A percentile compares a stretch with the other conserved stretches of the same genome.
phyloP scores from a whole-genome alignment of 2,888 invertebrate species.

The Trichogramma evanescens region DNA sequence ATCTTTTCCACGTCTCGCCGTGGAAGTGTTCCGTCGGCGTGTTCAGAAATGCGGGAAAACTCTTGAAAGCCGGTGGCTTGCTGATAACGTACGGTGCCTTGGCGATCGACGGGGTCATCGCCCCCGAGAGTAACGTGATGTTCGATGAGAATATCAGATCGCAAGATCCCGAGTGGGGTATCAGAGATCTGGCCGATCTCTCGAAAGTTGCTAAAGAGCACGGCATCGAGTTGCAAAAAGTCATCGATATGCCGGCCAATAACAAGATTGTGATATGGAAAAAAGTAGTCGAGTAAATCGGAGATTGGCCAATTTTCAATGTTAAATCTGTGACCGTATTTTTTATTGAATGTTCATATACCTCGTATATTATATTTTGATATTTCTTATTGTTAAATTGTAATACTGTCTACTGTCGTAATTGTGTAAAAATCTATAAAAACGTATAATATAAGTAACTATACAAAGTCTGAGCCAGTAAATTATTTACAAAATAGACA shows the following conservation, averaged over 20 bases:
- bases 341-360: too few species aligned
- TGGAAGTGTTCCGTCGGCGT: conserved; percentile 68
- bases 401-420: too few species aligned
- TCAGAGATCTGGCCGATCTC: conserved; percentile 69
- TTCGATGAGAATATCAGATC: conserved; percentile 64
- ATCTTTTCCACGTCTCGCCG: conserved; percentile 83
- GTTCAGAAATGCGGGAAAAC: conserved; percentile 62
- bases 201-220: conserved; percentile 56
- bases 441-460: too few species aligned
- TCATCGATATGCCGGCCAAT: conserved; percentile 78
- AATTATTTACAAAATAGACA: too few species aligned
- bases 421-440: too few species aligned
- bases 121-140: conserved; percentile 74
- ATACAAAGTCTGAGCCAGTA: too few species aligned
- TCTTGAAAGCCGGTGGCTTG: conserved; percentile 63
- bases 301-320: too few species aligned
- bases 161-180: conserved; percentile 69
- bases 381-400: too few species aligned
- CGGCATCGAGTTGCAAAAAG: conserved; percentile 56
- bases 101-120: conserved; percentile 67
- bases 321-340: too few species aligned
- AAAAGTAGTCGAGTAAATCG: conserved; percentile 40
- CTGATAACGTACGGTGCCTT: conserved; percentile 84
- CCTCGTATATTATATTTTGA: too few species aligned
- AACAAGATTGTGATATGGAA: conserved; percentile 78